A percentile compares a stretch with the other conserved stretches of the same genome.
Evolutionary conservation across 2,113 vertebrate species (phyloP).

Genomic region (Pitta sordida): DNA sequence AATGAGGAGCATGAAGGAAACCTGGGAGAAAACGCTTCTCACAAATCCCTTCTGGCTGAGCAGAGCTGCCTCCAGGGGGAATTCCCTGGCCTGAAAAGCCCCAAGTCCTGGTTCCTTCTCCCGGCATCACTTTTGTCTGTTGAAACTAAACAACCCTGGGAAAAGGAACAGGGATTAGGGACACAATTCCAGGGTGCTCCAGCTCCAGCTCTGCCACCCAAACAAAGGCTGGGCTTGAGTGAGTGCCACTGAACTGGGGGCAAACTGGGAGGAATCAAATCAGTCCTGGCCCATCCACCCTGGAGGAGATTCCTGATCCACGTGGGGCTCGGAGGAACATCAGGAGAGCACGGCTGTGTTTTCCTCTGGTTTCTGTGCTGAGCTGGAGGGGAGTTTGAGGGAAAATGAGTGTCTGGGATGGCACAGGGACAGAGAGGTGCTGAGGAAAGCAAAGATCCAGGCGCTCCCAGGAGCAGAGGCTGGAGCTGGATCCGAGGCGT

Average conservation of each 20-base stretch:
- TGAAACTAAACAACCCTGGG: background rate
- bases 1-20: background rate
- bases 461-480: background rate
- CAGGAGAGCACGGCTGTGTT: background rate
- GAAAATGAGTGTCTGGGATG: background rate
- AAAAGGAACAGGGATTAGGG: background rate
- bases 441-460: background rate
- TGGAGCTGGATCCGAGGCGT: too few species aligned
- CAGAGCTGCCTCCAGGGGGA: background rate
- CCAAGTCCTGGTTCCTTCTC: background rate
- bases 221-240: background rate
- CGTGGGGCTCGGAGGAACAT: rapidly evolving
- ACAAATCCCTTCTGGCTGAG: background rate
- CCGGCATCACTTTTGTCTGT: background rate
- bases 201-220: background rate
- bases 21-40: background rate
- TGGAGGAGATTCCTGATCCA: background rate
- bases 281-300: background rate
- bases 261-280: background rate
- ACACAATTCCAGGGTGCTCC: background rate
- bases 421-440: background rate
- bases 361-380: background rate
- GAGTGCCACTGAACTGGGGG: background rate
- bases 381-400: background rate
- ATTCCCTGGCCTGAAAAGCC: background rate